Base-by-base conservation (phyloP, 2,797 vertebrate species). In the Intellagama lesueurii region DNA sequence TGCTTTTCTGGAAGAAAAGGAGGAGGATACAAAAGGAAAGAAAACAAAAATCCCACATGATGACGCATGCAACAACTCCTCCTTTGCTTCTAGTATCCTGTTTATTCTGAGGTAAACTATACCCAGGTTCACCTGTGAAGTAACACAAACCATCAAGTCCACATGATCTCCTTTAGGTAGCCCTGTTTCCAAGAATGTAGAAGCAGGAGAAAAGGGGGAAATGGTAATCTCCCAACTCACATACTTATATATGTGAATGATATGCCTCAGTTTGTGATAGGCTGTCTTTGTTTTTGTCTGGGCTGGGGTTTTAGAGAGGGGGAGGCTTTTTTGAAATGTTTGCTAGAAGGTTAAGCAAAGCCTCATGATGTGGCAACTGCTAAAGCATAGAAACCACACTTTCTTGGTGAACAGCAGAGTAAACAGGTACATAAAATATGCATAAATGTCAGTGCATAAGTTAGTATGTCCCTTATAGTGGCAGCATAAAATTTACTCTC, bases 391-490 rank as follows among this genome's bases (percentile, higher is more conserved):
- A 66, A 92, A 88, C 89, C 87, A 12, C 52, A 70, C 80, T 75
- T 64, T 66, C 52, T 24, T 26, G 3, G 44, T 80, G 56, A 93
- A 79, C 68, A 73, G 32, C 90, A 94, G 81, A 92, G 35, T 86
- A 89, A 90, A 91, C 84, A 86, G 77, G n/a, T 87, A 64, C 49
- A 90, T 83, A 88, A 89, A 92, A 72, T 73, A 86, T 81, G 32
- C 44, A 87, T 82, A 91, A 87, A 73, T 52, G 14, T 49, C 79
- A 52, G 24, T 80, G 30, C 2, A 84, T 87, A 89, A 89, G 19
- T 73, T 85, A 90, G 49, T 52, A 35, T 32, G 77, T 88, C n/a
- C 16, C 56, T 91, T 87, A 88, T 24, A 82, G 19, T 81, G 72
- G 83, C 85, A 78, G 76, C 85, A 1, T 0, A 90, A 90, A 91